Conservation (phyloP, 2,888 invertebrate species). For the Pammene fasciana region DNA sequence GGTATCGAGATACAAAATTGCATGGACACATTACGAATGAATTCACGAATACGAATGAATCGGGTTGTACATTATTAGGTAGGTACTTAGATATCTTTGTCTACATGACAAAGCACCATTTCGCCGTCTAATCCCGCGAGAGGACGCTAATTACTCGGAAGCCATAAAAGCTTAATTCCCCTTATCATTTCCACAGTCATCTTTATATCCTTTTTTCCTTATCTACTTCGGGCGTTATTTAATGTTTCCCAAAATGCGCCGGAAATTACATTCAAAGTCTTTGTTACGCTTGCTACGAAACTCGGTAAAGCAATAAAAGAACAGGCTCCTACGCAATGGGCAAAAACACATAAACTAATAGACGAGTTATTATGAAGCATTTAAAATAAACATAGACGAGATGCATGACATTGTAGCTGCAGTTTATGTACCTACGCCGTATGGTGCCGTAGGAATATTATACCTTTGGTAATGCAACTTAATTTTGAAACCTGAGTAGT, state of each 20-base stretch:
- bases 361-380: too few relatives aligned
- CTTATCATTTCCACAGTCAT: slow-evolving; percentile 27
- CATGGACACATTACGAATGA: too few relatives aligned
- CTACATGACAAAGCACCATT: slow-evolving; percentile 1
- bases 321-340: not conserved
- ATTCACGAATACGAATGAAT: too few relatives aligned
- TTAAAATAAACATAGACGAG: too few relatives aligned
- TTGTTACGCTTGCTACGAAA: slow-evolving; percentile 28
- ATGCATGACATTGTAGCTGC: too few relatives aligned
- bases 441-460: too few relatives aligned
- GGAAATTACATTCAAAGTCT: slow-evolving; percentile 27
- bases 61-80: too few relatives aligned
- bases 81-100: too few relatives aligned
- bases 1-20: too few relatives aligned
- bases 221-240: slow-evolving; percentile 17
- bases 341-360: not conserved
- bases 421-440: too few relatives aligned
- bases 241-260: slow-evolving; percentile 13
- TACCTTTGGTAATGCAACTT: too few relatives aligned
- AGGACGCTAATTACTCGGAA: slow-evolving; percentile 18
- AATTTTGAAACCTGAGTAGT: too few relatives aligned
- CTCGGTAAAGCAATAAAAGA: slow-evolving; percentile 11
- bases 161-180: slow-evolving; percentile 28
- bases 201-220: slow-evolving; percentile 21
- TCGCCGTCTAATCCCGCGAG: slow-evolving; percentile 4